phyloP scores from a whole-genome alignment of 2,888 invertebrate species.

The Heteromyza rotundicornis region DNA sequence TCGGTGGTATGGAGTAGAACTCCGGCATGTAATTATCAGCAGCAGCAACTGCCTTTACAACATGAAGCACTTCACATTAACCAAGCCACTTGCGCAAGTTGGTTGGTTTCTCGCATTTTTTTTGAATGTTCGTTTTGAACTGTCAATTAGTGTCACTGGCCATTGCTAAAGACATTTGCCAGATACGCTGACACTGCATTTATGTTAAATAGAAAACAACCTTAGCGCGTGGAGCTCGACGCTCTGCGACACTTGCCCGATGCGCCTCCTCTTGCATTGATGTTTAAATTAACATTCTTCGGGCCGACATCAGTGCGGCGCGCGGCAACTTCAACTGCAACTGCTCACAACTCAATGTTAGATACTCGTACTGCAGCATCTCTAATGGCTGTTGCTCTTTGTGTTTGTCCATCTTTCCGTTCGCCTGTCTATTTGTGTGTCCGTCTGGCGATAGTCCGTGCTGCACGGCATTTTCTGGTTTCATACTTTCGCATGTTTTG shows the following conservation, averaged over 20 bases:
- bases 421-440: neutral
- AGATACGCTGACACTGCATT: slow-evolving; percentile 21
- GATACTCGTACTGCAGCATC: no score
- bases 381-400: neutral
- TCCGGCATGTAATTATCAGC: neutral
- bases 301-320: slow-evolving; percentile 17
- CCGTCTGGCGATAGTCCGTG: neutral
- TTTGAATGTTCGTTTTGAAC: slow-evolving; percentile 15
- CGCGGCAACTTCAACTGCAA: no score
- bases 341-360: no score
- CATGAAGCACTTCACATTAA: neutral
- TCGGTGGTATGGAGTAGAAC: neutral
- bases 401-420: neutral
- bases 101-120: slow-evolving; percentile 24
- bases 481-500: slow-evolving; percentile 14
- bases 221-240: neutral
- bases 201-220: slow-evolving; percentile 7
- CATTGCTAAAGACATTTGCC: slow-evolving; percentile 14
- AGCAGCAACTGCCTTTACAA: neutral
- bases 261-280: slow-evolving; percentile 8
- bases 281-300: slow-evolving; percentile 24
- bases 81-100: slow-evolving; percentile 16
- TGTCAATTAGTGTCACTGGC: slow-evolving; percentile 26
- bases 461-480: slow-evolving; percentile 1
- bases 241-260: neutral